Evolutionary conservation across 2,113 vertebrate species (phyloP), one percentile per base, ranked within the genome.

Genomic region (Aldabrachelys gigantea): DNA sequence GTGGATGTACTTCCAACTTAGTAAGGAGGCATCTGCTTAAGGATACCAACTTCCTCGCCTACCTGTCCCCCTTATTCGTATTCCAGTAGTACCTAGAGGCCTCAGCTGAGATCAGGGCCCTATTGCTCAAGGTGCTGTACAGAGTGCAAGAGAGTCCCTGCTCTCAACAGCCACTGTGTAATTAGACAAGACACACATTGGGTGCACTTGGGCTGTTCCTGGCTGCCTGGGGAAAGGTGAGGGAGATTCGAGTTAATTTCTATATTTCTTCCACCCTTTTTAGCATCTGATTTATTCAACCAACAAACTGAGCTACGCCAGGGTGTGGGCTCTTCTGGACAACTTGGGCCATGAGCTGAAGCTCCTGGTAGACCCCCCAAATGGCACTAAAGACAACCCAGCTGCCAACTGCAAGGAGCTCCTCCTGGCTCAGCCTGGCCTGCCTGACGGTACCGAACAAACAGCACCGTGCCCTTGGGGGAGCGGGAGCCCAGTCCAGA

Each of bases 341-440:
- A 95, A 95, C 22, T 94, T 99, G 96, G 98, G 97, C 91, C 97
- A 72, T 94, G 99, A 99, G 87, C 95, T 99, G 22, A 97, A 81
- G 87, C 96, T 98, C 25, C 96, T 99, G 1, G 1, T 98, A 4
- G 97, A 98, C 38, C 98, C 99, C 35, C 99, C 99, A 6, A 98
- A 99, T 0, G 99, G 99, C 87, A 99, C 97, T 96, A 98, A 98
- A 92, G 95, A 98, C 90, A 98, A 96, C 53, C 99, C 99, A 0
- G 99, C 99, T 1, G 97, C 98, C 90, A 99, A 98, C 92, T 99
- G 99, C 96, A 97, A 98, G 97, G 99, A 99, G 98, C 98, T 99
- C 78, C 98, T 98, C 98, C 96, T 99, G 91, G 98, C 98, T 90
- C 98, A 98, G 35, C 99, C 99, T 14, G 88, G 97, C 41, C 98